Evolutionary conservation across 1,140 invertebrate genomes (phyloP).

Genomic region (Mylabris phalerata): DNA sequence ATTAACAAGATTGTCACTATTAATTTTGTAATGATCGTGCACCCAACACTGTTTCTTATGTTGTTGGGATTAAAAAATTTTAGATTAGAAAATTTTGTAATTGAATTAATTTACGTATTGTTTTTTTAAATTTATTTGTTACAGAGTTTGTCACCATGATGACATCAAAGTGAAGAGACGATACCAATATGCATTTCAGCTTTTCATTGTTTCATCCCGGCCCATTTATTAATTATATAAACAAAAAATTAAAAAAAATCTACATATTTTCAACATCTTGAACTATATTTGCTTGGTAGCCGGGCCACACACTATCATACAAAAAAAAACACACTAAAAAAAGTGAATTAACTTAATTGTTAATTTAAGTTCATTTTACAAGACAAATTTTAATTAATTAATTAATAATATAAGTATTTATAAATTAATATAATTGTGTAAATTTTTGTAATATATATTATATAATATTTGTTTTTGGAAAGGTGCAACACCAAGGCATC

Average conservation of each 20-base stretch:
- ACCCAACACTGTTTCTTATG: constrained; percentile 11
- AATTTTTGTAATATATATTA: constrained; percentile 43
- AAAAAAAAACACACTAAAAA: constrained; percentile 3
- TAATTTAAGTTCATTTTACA: constrained; percentile 36
- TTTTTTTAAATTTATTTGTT: constrained; percentile 48
- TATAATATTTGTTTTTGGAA: constrained; percentile 12
- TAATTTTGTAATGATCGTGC: not conserved
- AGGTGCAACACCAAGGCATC: constrained; percentile 27
- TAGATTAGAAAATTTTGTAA: not conserved
- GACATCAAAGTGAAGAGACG: constrained; percentile 85
- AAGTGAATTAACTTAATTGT: constrained; percentile 39
- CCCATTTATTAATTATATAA: constrained; percentile 25
- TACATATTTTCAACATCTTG: constrained; percentile 35
- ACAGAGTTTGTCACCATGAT: constrained; percentile 98
- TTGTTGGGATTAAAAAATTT: constrained; percentile 1
- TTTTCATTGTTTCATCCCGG: constrained; percentile 47
- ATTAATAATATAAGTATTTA: constrained; percentile 32
- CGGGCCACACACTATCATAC: constrained; percentile 29
- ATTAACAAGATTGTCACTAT: no score
- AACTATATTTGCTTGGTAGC: constrained; percentile 38
- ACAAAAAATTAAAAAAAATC: constrained; percentile 3
- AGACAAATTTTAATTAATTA: constrained; percentile 38
- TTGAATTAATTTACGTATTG: not conserved
- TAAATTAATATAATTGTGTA: constrained; percentile 42
- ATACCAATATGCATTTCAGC: constrained; percentile 44